These are phyloP conservation scores for Spheniscus humboldti DNA, from an alignment of 2,797 vertebrate species.

Conservation along the genomic window DNA sequence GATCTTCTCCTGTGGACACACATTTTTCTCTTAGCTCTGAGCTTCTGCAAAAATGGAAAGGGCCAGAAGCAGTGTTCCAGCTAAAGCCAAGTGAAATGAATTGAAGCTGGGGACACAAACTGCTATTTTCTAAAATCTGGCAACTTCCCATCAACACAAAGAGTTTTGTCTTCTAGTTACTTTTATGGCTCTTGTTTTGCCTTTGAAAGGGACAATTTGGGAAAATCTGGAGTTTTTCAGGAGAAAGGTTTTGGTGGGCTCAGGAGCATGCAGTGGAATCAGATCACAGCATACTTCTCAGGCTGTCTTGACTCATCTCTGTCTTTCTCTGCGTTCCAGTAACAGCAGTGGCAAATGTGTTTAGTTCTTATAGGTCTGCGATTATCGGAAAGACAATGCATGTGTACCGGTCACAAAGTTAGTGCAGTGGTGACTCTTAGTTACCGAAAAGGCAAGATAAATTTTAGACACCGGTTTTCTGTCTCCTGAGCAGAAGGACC, in stretches of 20 bases:
- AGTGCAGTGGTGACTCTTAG: neutral
- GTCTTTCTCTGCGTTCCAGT: neutral
- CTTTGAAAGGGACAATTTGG: neutral
- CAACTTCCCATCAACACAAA: neutral
- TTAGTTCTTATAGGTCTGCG: neutral
- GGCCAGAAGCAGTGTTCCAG: neutral
- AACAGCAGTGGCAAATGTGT: neutral
- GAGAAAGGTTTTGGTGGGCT: neutral
- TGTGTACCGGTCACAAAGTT: neutral
- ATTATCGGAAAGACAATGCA: neutral
- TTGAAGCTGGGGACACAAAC: neutral
- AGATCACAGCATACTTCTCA: neutral
- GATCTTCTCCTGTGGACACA: neutral
- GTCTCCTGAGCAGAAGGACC: neutral
- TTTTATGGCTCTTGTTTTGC: neutral
- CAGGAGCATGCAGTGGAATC: neutral
- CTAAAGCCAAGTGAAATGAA: neutral
- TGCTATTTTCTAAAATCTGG: neutral
- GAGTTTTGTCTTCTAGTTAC: neutral
- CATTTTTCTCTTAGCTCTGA: neutral
- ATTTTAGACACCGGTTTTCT: neutral
- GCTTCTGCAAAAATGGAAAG: neutral
- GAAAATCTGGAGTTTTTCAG: neutral
- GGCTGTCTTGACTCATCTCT: neutral
- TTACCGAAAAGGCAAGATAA: neutral